Evolutionary conservation across 2,797 vertebrate genomes (phyloP), one percentile per base, ranked within the genome.

Genomic region (Meda fulgida): DNA sequence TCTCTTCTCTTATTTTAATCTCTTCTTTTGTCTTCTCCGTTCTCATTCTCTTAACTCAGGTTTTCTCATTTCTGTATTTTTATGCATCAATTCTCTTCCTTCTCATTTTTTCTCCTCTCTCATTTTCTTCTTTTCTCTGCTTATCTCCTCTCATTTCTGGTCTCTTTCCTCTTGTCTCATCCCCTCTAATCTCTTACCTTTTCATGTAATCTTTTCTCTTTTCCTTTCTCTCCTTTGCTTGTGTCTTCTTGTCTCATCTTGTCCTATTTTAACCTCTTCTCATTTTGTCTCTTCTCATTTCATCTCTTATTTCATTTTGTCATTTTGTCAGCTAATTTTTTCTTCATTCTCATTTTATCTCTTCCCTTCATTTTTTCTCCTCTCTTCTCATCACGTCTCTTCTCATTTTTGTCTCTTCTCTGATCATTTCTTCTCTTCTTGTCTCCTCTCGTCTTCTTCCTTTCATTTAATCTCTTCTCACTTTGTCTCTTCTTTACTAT

Each of bases 211-310:
- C 7, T 38, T 38, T 38, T 71, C 3, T 43, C 3, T 40, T 67
- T 40, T 72, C 26, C 29, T 51, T 29, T 43, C 40, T 43, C 40
- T 51, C 1, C 5, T 19, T 16, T 29, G 18, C 46, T 73, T 14
- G 4, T 48, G 38, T 18, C 40, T 16, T 71, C 69, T 72, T 48
- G 11, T 26, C 16, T 26, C 13, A 18, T 72, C 43, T 43, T 2
- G 3, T 72, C 40, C 29, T 72, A 43, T 60, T 79, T 78, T 73
- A 38, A 38, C 38, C 38, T 38, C 51, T 96, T 96, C 94, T 95
- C 96, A 96, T 94, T 93, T 92, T 96, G 11, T 60, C 92, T 19
- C 36, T 9, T 34, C 94, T 95, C 96, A 96, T 94, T 93, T 92
- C 96, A 7, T 63, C 92, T 19, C 36, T 10, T 34, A 69, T 55